Base-by-base conservation (phyloP, 1,140 invertebrate species). In the Drosophila kikkawai region DNA sequence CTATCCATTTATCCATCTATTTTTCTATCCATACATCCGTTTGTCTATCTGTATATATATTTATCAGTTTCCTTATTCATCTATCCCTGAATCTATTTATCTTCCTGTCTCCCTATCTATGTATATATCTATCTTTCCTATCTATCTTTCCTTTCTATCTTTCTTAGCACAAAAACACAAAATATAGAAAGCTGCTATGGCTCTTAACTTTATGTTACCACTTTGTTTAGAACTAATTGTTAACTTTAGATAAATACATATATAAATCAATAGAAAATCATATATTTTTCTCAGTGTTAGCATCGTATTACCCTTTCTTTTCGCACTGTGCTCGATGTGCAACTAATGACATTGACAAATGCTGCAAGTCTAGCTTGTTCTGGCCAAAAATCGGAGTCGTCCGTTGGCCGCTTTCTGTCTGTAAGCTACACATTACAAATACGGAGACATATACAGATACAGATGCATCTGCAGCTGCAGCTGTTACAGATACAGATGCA, bases 341-440 rank as follows among this genome's bases (percentile, higher is more conserved):
- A 65, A 68, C 68, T 71, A 71, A 71, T 71, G 70, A 74, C 67
- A 34, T 73, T 74, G 70, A 71, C 67, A 75, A 75, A 75, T 64
- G 58, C 50, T 39, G 47, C 39, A 50, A 59, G 36, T 41, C 37
- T 15, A 19, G 11, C 26, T 55, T 11, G 36, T 26, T 48, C 36
- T 56, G 39, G 26, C 68, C 44, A 58, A 69, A 42, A 73, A 37
- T 48, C 22, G 42, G 7, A 34, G 60, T 64, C n/a, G 29, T 34
- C 50, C 5, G 11, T 34, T 60, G 63, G 41, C 19, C n/a, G 56
- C 15, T 22, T 44, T 26, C 29, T 19, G 51, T 65, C 19, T 11
- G 58, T 29, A 51, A 51, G 19, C 26, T 34, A 32, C 11, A 56
- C 53, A 12, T 2, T 50, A 12, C 48, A 48, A 5, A 7, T 34